Evolutionary conservation across 2,888 invertebrate species (phyloP).

Genomic region (Andrena fulva): DNA sequence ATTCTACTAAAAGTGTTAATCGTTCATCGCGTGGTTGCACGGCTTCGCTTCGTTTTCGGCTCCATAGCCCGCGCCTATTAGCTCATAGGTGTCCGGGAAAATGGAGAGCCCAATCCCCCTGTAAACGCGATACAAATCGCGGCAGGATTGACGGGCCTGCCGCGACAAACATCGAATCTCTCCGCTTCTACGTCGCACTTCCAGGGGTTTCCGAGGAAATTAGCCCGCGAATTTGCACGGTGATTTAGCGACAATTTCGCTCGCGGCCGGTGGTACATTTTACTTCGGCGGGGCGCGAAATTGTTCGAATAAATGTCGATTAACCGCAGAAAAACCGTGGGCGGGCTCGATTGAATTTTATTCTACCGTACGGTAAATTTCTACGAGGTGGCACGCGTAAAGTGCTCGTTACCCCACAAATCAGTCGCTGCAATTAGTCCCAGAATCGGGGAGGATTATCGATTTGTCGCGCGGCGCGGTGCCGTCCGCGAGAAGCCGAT

Average conservation of each 20-base stretch:
- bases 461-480: background rate
- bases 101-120: background rate
- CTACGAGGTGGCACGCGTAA: background rate
- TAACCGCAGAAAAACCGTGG: background rate
- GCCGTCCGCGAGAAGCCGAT: background rate
- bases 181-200: background rate
- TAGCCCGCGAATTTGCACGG: background rate
- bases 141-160: background rate
- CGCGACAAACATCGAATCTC: background rate
- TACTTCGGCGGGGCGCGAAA: background rate
- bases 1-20: slow-evolving; percentile 22
- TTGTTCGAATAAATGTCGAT: slow-evolving; percentile 2
- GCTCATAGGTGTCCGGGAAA: background rate
- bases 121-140: background rate
- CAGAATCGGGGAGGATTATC: background rate
- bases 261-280: background rate
- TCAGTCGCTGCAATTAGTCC: slow-evolving; percentile 7
- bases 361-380: background rate
- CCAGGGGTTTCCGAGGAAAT: background rate
- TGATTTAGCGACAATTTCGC: background rate
- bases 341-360: background rate
- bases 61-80: too few relatives aligned
- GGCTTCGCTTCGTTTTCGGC: background rate
- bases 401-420: background rate
- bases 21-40: background rate